These are phyloP conservation scores for Dipodomys ordii DNA, from an alignment of 2,113 vertebrate genomes.

Conservation along the genomic window DNA sequence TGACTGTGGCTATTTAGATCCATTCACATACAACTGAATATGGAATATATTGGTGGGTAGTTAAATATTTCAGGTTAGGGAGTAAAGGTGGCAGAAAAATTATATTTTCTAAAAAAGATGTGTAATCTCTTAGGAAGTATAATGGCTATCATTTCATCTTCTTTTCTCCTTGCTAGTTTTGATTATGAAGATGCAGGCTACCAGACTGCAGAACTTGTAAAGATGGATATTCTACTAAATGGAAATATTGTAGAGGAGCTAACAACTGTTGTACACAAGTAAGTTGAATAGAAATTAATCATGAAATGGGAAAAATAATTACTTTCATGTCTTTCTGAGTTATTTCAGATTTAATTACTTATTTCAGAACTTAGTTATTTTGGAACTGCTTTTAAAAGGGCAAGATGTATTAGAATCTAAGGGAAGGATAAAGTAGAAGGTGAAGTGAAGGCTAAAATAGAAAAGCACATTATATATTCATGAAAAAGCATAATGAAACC, in stretches of 20 bases:
- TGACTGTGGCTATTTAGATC: neutral
- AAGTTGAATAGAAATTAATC: slow-evolving; percentile 66
- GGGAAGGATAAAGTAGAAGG: too few species aligned
- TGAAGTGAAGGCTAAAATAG: too few species aligned
- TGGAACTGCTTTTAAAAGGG: too few species aligned
- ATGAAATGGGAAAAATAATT: neutral
- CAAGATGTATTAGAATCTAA: too few species aligned
- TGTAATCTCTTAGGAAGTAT: neutral
- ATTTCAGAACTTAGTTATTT: too few species aligned
- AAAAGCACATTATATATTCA: too few species aligned
- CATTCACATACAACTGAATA: neutral
- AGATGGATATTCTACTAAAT: slow-evolving; percentile 97
- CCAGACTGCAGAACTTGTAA: slow-evolving; percentile 93
- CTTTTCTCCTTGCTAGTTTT: slow-evolving; percentile 87
- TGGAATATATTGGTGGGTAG: slow-evolving; percentile 17
- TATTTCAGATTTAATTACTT: too few species aligned
- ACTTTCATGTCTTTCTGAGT: slow-evolving; percentile 5
- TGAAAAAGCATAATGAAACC: too few species aligned
- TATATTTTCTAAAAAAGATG: slow-evolving; percentile 11
- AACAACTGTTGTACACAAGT: slow-evolving; percentile 93
- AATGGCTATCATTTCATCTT: neutral
- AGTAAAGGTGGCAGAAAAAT: neutral
- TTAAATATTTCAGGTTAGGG: neutral
- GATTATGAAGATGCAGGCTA: slow-evolving; percentile 98
- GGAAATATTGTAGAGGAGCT: slow-evolving; percentile 95